Evolutionary conservation across 2,113 vertebrate species (phyloP).

Genomic region (Sebastes schlegelii): DNA sequence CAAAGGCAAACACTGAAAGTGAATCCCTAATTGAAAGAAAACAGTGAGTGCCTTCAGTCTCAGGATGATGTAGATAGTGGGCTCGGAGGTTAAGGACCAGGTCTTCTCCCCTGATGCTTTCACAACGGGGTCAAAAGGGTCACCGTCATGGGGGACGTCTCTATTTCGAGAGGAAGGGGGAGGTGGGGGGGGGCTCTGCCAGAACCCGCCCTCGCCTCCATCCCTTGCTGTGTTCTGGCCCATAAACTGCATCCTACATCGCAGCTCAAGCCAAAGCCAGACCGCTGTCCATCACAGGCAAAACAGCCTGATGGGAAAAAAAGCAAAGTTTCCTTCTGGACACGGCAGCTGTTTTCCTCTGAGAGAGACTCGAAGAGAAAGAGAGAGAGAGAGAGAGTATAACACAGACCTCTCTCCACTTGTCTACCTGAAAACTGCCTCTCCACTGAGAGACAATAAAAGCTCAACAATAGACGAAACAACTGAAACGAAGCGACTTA

Average conservation of each 20-base stretch:
- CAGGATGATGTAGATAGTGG: conserved; percentile 3
- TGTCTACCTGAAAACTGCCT: conserved; percentile 32
- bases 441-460: neutral
- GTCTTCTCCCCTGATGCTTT: conserved; percentile 85
- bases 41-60: conserved; percentile 18
- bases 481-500: neutral
- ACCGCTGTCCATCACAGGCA: conserved; percentile 85
- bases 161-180: conserved; percentile 82
- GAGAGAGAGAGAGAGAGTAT: conserved; percentile 71
- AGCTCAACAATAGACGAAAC: neutral
- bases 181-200: conserved; percentile 82
- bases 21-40: conserved; percentile 55
- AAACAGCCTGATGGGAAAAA: conserved; percentile 87
- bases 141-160: conserved; percentile 82
- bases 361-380: conserved; percentile 73
- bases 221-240: conserved; percentile 82
- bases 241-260: conserved; percentile 93
- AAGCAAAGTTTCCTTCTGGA: conserved; percentile 88
- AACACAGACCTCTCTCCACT: conserved; percentile 9
- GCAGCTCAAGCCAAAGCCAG: conserved; percentile 85
- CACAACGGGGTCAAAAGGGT: conserved; percentile 79
- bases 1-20: conserved; percentile 31
- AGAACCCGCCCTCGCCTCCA: conserved; percentile 78
- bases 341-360: conserved; percentile 91
- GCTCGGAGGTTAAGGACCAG: conserved; percentile 81